phyloP scores from a whole-genome alignment of 2,888 invertebrate genomes.

The Tricholauxania praeusta region DNA sequence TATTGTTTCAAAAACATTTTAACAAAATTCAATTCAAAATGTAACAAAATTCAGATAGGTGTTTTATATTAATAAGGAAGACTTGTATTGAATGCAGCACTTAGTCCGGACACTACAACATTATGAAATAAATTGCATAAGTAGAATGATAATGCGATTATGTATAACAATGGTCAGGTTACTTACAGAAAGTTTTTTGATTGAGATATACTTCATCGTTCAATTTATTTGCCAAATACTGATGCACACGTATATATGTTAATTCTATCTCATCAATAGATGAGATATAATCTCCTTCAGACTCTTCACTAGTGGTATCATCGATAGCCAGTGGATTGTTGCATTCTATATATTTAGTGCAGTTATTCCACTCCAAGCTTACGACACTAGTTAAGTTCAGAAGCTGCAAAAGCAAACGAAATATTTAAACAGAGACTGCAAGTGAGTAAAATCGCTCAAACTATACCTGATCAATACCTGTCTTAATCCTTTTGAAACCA shows the following conservation, averaged over 20 bases:
- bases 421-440: not conserved
- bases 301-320: slow-evolving; percentile 45
- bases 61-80: slow-evolving; percentile 55
- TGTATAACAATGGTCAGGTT: not conserved
- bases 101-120: slow-evolving; percentile 59
- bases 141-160: not conserved
- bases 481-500: slow-evolving; percentile 51
- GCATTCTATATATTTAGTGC: slow-evolving; percentile 53
- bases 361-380: slow-evolving; percentile 62
- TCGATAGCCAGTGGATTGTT: slow-evolving; percentile 42
- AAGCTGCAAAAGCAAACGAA: slow-evolving; percentile 49
- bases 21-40: too few species aligned
- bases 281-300: slow-evolving; percentile 51
- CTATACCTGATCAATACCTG: slow-evolving; percentile 59
- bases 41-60: not conserved
- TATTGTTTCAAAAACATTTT: too few species aligned
- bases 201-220: slow-evolving; percentile 60
- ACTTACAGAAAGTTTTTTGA: slow-evolving; percentile 57
- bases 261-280: slow-evolving; percentile 63
- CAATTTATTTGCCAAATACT: slow-evolving; percentile 60
- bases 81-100: slow-evolving; percentile 60
- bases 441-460: not conserved
- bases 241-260: slow-evolving; percentile 65
- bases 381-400: slow-evolving; percentile 62
- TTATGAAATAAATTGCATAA: slow-evolving; percentile 21